These are phyloP conservation scores for Acanthosoma haemorrhoidale DNA, from an alignment of 2,888 invertebrate genomes.

Conservation along the genomic window DNA sequence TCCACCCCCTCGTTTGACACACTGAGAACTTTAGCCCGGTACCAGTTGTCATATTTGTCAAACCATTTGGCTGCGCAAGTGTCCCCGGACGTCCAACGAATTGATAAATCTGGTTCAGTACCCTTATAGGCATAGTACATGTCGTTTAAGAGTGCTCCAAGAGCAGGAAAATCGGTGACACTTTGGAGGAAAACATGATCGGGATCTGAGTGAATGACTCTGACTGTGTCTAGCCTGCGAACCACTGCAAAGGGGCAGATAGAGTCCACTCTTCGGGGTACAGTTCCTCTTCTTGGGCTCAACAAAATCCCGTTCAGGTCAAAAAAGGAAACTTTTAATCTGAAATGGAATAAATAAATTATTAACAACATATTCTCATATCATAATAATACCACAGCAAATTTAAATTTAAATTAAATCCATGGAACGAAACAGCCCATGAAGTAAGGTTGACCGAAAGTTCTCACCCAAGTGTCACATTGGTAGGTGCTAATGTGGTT, in stretches of 20 bases:
- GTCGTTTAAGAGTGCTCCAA: conserved; percentile 50
- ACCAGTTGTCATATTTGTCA: conserved; percentile 41
- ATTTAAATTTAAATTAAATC: no score
- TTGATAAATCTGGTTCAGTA: conserved; percentile 45
- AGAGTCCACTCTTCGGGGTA: conserved; percentile 46
- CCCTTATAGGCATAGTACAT: conserved; percentile 57
- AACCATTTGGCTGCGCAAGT: conserved; percentile 39
- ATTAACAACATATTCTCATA: no score
- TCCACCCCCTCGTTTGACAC: conserved; percentile 59
- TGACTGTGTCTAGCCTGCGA: conserved; percentile 46
- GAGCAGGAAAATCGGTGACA: conserved; percentile 48
- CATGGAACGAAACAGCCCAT: no score
- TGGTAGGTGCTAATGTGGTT: no score
- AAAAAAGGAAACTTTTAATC: conserved; percentile 62
- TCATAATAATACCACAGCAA: no score
- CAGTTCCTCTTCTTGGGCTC: conserved; percentile 35
- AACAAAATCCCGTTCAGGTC: conserved; percentile 45
- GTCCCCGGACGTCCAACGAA: not conserved
- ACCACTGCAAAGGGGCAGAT: conserved; percentile 61
- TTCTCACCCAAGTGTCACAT: no score
- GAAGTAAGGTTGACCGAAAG: no score
- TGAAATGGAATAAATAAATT: conserved; percentile 46
- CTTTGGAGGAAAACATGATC: conserved; percentile 60
- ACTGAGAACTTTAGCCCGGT: conserved; percentile 48
- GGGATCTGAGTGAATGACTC: conserved; percentile 55